Percentiles rank a stretch among this genome's conserved stretches.
phyloP scores from a whole-genome alignment of 2,113 vertebrate species.

The Corythaixoides concolor region DNA sequence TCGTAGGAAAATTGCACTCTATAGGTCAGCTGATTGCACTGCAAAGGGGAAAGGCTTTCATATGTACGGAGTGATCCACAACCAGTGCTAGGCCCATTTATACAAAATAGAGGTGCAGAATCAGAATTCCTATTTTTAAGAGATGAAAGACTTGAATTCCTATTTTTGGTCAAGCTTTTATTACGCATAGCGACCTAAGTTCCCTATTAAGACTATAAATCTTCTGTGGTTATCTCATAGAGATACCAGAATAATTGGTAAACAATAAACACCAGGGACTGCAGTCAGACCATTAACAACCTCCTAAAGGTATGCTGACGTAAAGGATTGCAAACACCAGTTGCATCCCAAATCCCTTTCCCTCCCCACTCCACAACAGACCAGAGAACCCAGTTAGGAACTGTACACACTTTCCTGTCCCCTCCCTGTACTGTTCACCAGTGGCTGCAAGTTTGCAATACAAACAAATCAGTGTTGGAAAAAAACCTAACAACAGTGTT shows the following conservation, averaged over 20 bases:
- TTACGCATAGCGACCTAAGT: neutral
- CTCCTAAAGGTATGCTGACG: neutral
- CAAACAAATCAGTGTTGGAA: neutral
- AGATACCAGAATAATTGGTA: neutral
- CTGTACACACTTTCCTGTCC: neutral
- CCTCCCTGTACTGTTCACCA: neutral
- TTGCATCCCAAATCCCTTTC: neutral
- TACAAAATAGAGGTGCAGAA: neutral
- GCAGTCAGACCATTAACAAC: neutral
- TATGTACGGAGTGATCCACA: neutral
- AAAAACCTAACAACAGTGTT: neutral
- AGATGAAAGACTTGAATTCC: neutral
- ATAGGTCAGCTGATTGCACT: neutral
- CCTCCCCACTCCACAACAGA: neutral
- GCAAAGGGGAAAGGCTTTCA: neutral
- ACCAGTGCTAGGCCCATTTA: neutral
- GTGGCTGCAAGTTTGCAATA: neutral
- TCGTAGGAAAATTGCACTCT: neutral
- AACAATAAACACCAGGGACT: conserved; percentile 1
- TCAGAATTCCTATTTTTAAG: neutral
- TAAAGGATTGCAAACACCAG: neutral
- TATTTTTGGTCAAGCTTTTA: neutral
- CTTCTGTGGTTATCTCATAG: neutral
- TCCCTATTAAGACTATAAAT: neutral
- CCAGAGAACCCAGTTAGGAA: neutral